Conservation (phyloP, 2,113 vertebrate species). For the Gulo gulo region DNA sequence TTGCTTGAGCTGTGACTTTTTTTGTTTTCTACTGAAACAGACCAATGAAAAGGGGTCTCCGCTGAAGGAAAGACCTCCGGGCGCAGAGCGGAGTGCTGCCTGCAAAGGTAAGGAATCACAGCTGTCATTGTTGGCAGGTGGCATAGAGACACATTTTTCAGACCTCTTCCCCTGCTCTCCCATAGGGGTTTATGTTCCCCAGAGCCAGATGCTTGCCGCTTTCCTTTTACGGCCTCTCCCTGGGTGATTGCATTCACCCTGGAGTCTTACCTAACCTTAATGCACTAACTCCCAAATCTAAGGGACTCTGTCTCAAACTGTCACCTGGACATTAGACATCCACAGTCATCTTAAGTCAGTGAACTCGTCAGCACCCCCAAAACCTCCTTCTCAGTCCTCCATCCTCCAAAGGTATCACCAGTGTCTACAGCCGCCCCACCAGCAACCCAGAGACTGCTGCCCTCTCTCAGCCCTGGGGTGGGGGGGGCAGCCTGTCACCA, state of each 20-base stretch:
- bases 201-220: neutral
- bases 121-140: fast-evolving
- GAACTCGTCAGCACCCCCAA: neutral
- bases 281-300: neutral
- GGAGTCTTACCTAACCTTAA: neutral
- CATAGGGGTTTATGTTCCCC: neutral
- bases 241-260: neutral
- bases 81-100: neutral
- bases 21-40: neutral
- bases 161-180: neutral
- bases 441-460: neutral
- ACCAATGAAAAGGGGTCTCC: neutral
- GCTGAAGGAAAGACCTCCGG: neutral
- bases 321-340: neutral
- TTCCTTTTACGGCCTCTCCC: neutral
- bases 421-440: neutral
- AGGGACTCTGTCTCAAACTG: neutral
- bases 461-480: neutral
- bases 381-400: neutral
- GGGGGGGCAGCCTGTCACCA: neutral
- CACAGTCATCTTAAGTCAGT: neutral
- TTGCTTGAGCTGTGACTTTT: neutral
- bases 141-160: neutral
- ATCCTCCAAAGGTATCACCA: neutral
- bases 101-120: neutral